A percentile compares a stretch with the other conserved stretches of the same genome.
These are phyloP conservation scores for Ernsta delagoae DNA, from an alignment of 2,888 invertebrate genomes.

Conservation along the genomic window DNA sequence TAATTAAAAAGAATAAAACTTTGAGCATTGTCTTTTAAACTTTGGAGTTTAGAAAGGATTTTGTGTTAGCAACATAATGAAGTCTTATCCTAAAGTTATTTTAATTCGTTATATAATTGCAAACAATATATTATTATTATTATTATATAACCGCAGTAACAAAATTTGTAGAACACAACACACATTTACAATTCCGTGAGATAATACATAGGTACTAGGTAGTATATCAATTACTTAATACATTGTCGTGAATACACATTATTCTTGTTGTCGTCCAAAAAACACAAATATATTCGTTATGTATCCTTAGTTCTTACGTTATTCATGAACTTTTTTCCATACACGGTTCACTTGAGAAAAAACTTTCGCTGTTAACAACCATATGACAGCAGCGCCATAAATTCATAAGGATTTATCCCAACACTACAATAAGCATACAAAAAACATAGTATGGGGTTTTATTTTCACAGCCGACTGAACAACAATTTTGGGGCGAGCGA, in stretches of 20 bases:
- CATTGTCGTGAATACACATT: slow-evolving; percentile 9
- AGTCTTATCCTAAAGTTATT: too few species aligned
- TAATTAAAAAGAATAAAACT: too few species aligned
- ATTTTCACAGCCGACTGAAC: slow-evolving; percentile 55
- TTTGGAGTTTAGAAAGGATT: too few species aligned
- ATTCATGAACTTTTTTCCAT: slow-evolving; percentile 36
- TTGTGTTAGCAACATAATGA: too few species aligned
- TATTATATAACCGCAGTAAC: too few species aligned
- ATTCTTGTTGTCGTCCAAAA: slow-evolving; percentile 20
- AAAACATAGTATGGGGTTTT: slow-evolving; percentile 49
- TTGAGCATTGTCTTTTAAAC: too few species aligned
- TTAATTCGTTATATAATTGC: too few species aligned
- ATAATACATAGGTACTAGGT: too few species aligned
- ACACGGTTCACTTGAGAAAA: slow-evolving; percentile 28
- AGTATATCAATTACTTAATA: too few species aligned
- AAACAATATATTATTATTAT: too few species aligned
- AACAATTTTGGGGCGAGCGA: slow-evolving; percentile 51
- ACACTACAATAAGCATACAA: slow-evolving; percentile 28
- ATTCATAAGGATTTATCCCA: slow-evolving; percentile 26
- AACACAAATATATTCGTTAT: slow-evolving; percentile 32
- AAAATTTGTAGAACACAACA: too few species aligned
- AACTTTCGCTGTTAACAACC: slow-evolving; percentile 31
- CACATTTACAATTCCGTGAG: too few species aligned
- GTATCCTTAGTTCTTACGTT: slow-evolving; percentile 29
- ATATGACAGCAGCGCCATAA: slow-evolving; percentile 33